Conservation (phyloP, 2,797 vertebrate genomes). For the Apogon talboti region DNA sequence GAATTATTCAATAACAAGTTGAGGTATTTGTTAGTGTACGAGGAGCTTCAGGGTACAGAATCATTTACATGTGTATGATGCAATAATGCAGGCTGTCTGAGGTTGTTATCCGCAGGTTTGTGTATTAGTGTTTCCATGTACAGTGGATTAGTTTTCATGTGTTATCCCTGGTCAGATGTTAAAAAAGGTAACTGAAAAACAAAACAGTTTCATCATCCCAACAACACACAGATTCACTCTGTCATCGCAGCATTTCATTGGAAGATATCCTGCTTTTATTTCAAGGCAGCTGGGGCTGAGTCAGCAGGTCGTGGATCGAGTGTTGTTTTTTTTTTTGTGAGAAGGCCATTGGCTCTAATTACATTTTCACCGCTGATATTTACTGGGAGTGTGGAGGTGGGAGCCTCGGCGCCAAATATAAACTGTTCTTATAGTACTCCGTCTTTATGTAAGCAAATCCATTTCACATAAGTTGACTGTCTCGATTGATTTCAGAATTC, state of each 20-base stretch:
- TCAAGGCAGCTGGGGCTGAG: neutral
- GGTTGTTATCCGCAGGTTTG: neutral
- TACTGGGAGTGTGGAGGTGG: neutral
- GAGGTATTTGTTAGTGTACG: neutral
- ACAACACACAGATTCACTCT: neutral
- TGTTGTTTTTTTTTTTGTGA: slow-evolving; percentile 5
- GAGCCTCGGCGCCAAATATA: neutral
- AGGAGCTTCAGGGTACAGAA: neutral
- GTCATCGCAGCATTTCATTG: neutral
- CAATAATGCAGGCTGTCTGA: slow-evolving; percentile 1
- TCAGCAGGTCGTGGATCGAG: neutral
- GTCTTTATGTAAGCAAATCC: slow-evolving; percentile 6
- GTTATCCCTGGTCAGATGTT: too few species aligned
- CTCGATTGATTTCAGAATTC: slow-evolving; percentile 42
- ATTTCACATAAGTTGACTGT: neutral
- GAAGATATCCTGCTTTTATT: neutral
- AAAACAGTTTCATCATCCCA: too few species aligned
- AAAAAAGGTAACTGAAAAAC: too few species aligned
- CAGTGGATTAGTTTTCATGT: neutral
- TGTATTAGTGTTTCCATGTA: neutral
- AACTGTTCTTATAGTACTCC: neutral
- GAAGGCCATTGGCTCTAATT: neutral
- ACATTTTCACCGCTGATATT: neutral
- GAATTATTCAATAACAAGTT: slow-evolving; percentile 29
- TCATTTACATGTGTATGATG: slow-evolving; percentile 11